phyloP scores from a whole-genome alignment of 2,113 vertebrate species.

The Malaclemys terrapin region DNA sequence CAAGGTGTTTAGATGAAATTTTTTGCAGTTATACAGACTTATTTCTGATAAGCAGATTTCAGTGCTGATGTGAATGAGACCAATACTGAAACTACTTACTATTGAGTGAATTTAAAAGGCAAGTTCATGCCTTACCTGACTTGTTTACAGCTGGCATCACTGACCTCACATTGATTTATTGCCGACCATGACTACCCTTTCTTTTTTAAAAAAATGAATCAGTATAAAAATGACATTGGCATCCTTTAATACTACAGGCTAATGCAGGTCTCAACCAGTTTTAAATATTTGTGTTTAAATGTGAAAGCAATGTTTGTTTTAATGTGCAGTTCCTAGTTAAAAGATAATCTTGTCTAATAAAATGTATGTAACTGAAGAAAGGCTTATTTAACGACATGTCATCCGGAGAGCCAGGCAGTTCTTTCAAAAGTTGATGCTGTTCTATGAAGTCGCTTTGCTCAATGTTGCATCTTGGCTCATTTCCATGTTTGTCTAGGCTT shows the following conservation, averaged over 20 bases:
- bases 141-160: background rate
- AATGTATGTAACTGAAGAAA: background rate
- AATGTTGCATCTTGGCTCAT: background rate
- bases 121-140: background rate
- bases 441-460: background rate
- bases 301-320: background rate
- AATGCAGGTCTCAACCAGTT: background rate
- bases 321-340: background rate
- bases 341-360: background rate
- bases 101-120: background rate
- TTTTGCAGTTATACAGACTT: background rate
- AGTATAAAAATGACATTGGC: background rate
- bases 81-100: background rate
- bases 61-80: background rate
- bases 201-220: background rate
- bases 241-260: constrained; percentile 20
- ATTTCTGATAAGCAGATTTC: constrained; percentile 40
- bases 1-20: background rate
- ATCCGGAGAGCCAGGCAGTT: background rate
- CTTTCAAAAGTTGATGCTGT: background rate
- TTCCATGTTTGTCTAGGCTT: background rate
- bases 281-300: background rate
- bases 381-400: background rate
- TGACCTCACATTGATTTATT: background rate
- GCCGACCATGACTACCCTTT: background rate